Percentiles rank a stretch among this genome's conserved stretches.
These are phyloP conservation scores for Ceratina japonica DNA, from an alignment of 1,140 invertebrate species.

Conservation along the genomic window DNA sequence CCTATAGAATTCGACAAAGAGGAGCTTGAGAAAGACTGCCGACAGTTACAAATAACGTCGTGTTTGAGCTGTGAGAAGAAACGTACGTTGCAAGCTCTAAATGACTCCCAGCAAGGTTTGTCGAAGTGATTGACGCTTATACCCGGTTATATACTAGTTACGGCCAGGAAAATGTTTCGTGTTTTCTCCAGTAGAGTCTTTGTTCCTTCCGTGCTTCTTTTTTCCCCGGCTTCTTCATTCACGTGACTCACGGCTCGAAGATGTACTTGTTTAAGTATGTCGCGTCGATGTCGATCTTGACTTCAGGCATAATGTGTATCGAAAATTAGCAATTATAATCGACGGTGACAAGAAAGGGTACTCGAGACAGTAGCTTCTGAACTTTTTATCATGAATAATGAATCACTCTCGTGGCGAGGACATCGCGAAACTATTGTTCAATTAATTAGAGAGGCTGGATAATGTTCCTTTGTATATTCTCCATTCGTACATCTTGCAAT, in stretches of 20 bases:
- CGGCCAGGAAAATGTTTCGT: not conserved
- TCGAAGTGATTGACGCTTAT: constrained; percentile 28
- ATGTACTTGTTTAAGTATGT: constrained; percentile 12
- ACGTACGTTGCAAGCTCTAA: constrained; percentile 3
- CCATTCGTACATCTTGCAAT: no score
- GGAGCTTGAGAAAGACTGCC: not conserved
- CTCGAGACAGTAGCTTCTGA: not conserved
- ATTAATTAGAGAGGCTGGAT: not conserved
- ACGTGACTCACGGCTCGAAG: constrained; percentile 9
- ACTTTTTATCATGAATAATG: constrained; percentile 20
- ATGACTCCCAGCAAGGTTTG: not conserved
- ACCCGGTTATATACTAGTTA: constrained; percentile 13
- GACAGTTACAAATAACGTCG: not conserved
- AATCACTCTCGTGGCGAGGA: not conserved
- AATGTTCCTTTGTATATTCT: not conserved
- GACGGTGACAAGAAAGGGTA: not conserved
- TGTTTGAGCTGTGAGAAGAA: not conserved
- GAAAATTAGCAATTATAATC: constrained; percentile 29
- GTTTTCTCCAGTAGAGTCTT: not conserved
- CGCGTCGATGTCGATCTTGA: not conserved
- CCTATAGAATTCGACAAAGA: not conserved
- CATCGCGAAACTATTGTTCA: not conserved
- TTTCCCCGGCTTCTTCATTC: not conserved
- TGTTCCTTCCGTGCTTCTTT: not conserved
- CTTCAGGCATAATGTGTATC: not conserved